Base-by-base conservation (phyloP, 2,797 vertebrate genomes). In the Rhinoraja longicauda region DNA sequence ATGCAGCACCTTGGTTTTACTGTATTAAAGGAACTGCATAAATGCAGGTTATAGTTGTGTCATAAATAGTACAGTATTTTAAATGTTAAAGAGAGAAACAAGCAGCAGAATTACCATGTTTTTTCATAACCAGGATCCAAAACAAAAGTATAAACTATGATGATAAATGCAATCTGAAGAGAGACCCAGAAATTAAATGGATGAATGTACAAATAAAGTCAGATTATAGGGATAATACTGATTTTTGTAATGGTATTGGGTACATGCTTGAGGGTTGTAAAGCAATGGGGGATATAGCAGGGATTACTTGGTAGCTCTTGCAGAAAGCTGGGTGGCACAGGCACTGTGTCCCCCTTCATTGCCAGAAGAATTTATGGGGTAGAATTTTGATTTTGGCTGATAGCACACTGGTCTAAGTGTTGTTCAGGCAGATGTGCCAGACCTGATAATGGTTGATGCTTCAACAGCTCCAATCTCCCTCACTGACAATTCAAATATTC, bases 91-190 rank as follows among this genome's bases (percentile, higher is more conserved):
- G 24, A 84, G 57, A n/a, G 59, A 62, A 62, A 15, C 82, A 15
- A 13, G n/a, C n/a, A 86, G 82, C 21, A 9, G 24, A 32, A 86
- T 64, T 29, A 86, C 19, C 62, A 64, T 0, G 62, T 29, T 64
- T 86, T 86, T 64, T 64, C 57, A 57, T 10, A 32, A 15, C 13
- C n/a, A 64, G n/a, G 82, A 5, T 86, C 62, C 13, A 86, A 86
- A 62, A 86, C 19, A 59, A 32, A 86, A 86, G n/a, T 86, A 32
- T 86, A 86, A 62, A 62, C 57, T n/a, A 32, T n/a, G 13, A 32
- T 62, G 57, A 62, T 86, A 29, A 86, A 32, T 64, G 59, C 59
- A 86, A 86, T 86, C 82, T 86, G 82, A 29, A 32, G 57, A 86
- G n/a, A 86, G 59, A 86, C 82, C 62, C 59, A 62, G 12, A 32